phyloP scores from a whole-genome alignment of 2,113 vertebrate genomes.

The Ceratotherium simum region DNA sequence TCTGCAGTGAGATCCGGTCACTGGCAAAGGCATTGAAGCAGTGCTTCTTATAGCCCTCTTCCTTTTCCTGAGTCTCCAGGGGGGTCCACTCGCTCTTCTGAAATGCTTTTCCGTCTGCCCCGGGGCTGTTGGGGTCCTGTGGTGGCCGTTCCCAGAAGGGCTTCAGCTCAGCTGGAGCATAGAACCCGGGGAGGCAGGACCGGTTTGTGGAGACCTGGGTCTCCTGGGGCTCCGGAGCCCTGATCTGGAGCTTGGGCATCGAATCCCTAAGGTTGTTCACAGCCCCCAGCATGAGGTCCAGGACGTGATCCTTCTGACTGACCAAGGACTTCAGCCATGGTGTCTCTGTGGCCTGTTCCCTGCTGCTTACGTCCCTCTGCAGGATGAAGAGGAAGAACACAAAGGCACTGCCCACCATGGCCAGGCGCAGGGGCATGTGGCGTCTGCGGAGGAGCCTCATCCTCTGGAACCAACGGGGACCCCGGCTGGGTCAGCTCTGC shows the following conservation, averaged over 20 bases:
- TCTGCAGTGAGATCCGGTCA: slow-evolving; percentile 96
- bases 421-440: slow-evolving; percentile 92
- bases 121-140: slow-evolving; percentile 89
- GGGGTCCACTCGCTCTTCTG: slow-evolving; percentile 87
- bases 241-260: slow-evolving; percentile 93
- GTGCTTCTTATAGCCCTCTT: slow-evolving; percentile 93
- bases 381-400: slow-evolving; percentile 92
- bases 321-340: slow-evolving; percentile 94
- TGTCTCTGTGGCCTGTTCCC: slow-evolving; percentile 83
- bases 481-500: rapidly evolving
- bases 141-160: slow-evolving; percentile 91
- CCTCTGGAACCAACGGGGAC: rapidly evolving
- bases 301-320: slow-evolving; percentile 89
- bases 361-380: slow-evolving; percentile 89
- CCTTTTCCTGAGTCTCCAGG: slow-evolving; percentile 93
- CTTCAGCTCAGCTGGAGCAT: slow-evolving; percentile 91
- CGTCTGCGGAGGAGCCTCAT: slow-evolving; percentile 93
- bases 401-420: slow-evolving; percentile 90
- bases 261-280: slow-evolving; percentile 93
- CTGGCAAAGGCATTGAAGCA: slow-evolving; percentile 99
- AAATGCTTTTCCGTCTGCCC: slow-evolving; percentile 91
- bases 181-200: slow-evolving; percentile 92
- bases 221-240: slow-evolving; percentile 87
- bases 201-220: slow-evolving; percentile 50
- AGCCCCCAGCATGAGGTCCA: slow-evolving; percentile 92